Base-by-base conservation (phyloP, 2,888 invertebrate species). In the Chrysolina americana region DNA sequence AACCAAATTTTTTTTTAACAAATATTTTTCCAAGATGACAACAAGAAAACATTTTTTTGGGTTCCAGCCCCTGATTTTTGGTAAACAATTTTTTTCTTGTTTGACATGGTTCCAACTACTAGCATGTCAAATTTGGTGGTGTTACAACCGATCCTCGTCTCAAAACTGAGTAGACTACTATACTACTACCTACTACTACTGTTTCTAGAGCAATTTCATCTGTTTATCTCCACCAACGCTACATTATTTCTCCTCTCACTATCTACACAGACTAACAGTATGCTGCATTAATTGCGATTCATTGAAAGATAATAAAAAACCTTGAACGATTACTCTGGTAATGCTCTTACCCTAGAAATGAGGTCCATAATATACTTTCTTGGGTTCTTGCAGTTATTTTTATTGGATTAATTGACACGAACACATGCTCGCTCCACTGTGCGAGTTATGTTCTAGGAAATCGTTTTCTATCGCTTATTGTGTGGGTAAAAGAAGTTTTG, bases 321-420 rank as follows among this genome's bases (percentile, higher is more conserved):
- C 28, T 59, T 28, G 28, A 59, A 28, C 59, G 59, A 23, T 59
- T 28, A 28, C n/a, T 23, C 59, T 13, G 59, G 23, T 28, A 59
- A 59, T 59, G 59, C 23, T 59, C 23, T 59, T 59, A 59, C 59
- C 13, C 59, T 59, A 59, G 59, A 59, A 59, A 59, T 15, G 28
- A 59, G 50, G 59, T 23, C 59, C 15, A 59, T 59, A 59, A 59
- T 59, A 17, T 15, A 59, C 59, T 59, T 59, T 15, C 23, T 59
- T 59, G 59, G 59, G n/a, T 15, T 59, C 59, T 59, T 59, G 59
- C 59, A 59, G 59, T 59, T 59, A 59, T 59, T n/a, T 59, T 28
- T 23, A 59, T 28, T 59, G 59, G 28, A 23, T 23, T 59, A 59
- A 11, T 59, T 59, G 59, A 59, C 59, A 28, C 15, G 59, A 59